These are phyloP conservation scores for Ochlodes sylvanus DNA, from an alignment of 2,888 invertebrate species.

Conservation along the genomic window DNA sequence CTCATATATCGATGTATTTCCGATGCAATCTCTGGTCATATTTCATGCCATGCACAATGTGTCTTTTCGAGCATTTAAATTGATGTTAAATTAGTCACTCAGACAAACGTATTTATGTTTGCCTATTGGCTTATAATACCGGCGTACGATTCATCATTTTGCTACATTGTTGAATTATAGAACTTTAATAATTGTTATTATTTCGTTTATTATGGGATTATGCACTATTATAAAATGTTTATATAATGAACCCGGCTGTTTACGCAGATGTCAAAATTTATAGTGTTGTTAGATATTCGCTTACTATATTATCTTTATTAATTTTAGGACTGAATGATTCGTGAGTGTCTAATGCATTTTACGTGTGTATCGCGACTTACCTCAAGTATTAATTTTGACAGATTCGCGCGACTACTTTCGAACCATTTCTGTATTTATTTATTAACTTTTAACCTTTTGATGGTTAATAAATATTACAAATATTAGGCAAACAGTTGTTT, in stretches of 20 bases:
- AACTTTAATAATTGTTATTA: conserved; percentile 22
- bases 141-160: conserved; percentile 31
- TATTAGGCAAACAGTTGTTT: too few relatives aligned
- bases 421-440: too few relatives aligned
- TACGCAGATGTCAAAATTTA: too few relatives aligned
- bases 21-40: conserved; percentile 37
- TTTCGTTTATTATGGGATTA: neutral
- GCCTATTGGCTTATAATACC: conserved; percentile 36
- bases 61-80: conserved; percentile 32
- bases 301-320: too few relatives aligned
- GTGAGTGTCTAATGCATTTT: too few relatives aligned
- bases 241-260: neutral
- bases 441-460: too few relatives aligned
- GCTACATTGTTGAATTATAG: conserved; percentile 22
- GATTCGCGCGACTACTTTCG: too few relatives aligned
- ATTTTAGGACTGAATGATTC: too few relatives aligned
- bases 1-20: conserved; percentile 33
- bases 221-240: conserved; percentile 6
- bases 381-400: too few relatives aligned
- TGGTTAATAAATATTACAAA: too few relatives aligned
- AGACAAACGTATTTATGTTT: conserved; percentile 34
- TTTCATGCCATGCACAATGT: conserved; percentile 32
- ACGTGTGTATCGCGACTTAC: too few relatives aligned
- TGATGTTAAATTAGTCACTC: conserved; percentile 36
- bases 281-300: too few relatives aligned